These are phyloP conservation scores for Bombus confusus DNA, from an alignment of 1,140 invertebrate genomes.

Conservation along the genomic window DNA sequence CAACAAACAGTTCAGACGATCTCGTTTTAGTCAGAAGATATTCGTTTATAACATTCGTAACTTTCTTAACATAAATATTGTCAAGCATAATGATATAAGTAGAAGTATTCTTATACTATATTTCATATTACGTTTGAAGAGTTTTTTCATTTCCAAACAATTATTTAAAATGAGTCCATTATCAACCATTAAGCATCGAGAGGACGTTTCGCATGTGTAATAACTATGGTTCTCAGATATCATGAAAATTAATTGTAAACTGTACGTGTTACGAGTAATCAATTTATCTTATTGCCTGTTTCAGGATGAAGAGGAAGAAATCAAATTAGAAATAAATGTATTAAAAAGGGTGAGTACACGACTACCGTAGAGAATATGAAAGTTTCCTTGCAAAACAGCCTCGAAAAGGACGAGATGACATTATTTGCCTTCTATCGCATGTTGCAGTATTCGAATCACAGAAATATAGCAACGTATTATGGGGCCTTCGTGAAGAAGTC, in stretches of 20 bases:
- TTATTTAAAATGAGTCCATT: background rate
- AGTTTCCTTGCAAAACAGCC: background rate
- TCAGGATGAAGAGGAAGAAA: conserved; percentile 99
- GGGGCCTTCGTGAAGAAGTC: conserved; percentile 99
- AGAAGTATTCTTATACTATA: background rate
- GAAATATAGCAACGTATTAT: conserved; percentile 99
- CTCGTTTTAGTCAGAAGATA: too few species aligned
- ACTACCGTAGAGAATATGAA: too few species aligned
- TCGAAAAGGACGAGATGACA: background rate
- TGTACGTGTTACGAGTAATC: background rate
- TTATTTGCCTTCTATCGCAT: conserved; percentile 23
- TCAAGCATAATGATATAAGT: background rate
- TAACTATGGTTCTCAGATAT: background rate
- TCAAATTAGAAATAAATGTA: conserved; percentile 99
- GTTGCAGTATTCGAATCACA: conserved; percentile 97
- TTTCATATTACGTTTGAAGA: background rate
- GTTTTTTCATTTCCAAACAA: background rate
- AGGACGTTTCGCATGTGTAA: background rate
- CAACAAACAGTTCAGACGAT: too few species aligned
- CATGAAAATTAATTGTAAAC: background rate
- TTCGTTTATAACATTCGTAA: too few species aligned
- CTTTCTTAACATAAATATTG: background rate
- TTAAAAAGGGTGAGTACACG: conserved; percentile 89
- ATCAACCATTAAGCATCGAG: background rate
- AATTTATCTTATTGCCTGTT: conserved; percentile 58